Evolutionary conservation across 2,888 invertebrate genomes (phyloP), one percentile per base, ranked within the genome.

Genomic region (Omphaloscelis lunosa): DNA sequence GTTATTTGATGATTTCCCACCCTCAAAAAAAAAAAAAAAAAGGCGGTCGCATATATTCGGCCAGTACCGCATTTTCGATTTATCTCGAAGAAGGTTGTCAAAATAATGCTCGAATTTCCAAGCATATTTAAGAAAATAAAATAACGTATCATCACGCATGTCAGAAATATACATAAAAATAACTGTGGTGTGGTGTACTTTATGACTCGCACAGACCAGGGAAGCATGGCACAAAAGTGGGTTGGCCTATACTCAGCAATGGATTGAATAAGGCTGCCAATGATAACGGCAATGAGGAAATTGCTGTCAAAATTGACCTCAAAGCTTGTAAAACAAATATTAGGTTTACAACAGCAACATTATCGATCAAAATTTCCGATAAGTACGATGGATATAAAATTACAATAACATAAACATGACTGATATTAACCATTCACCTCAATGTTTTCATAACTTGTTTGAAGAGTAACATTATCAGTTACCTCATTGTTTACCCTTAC

Each of bases 361-460:
- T 48, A 56, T 27, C 4, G 39, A 41, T 63, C 11, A 17, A 65
- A 39, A 62, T 79, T 69, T 6, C 11, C 48, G 15, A 69, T n/a
- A n/a, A n/a, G n/a, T 41, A 41, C 5, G 5, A 17, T 62, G 29
- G n/a, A 56, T 8, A 29, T 20, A 62, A 29, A 23, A 29, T 63
- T 58, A 58, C 20, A 17, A 45, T 51, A 74, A 73, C 62, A 73
- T 51, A 56, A 66, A 66, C 48, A 41, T 53, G 2, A 17, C 39
- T 51, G n/a, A 23, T 69, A 20, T 82, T 63, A 34, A 69, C n/a
- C 17, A 1, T 51, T 61, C 17, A 61, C 48, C 29, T 2, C 34
- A 23, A 0, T 56, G 53, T 82, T 41, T 82, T 61, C 63, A 67
- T 48, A 11, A n/a, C 12, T 6, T 78, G 69, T 73, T 83, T 83